phyloP scores from a whole-genome alignment of 2,888 invertebrate species.

The Chrysolina haemoptera region DNA sequence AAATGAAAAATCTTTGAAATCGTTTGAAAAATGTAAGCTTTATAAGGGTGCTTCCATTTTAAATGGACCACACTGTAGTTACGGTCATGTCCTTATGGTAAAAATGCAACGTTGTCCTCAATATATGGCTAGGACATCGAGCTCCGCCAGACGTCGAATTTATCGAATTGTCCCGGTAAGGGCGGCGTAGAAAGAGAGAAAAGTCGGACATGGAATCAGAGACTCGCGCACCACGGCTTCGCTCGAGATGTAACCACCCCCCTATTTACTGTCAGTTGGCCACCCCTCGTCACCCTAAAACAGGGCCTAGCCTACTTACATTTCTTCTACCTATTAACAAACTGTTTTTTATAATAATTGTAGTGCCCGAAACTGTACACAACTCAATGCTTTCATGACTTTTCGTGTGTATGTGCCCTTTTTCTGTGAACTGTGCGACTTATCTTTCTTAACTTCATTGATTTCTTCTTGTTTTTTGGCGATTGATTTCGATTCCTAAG shows the following conservation, averaged over 20 bases:
- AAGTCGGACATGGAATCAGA: constrained; percentile 37
- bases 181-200: constrained; percentile 40
- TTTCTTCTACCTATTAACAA: constrained; percentile 48
- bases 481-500: constrained; percentile 55
- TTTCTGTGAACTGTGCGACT: constrained; percentile 54
- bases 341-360: constrained; percentile 49
- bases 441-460: constrained; percentile 54
- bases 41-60: too few species aligned
- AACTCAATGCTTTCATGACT: constrained; percentile 46
- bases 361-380: constrained; percentile 48
- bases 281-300: constrained; percentile 56
- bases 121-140: too few species aligned
- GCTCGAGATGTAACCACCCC: constrained; percentile 58
- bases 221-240: constrained; percentile 50
- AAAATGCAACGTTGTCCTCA: too few species aligned
- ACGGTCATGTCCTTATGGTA: too few species aligned
- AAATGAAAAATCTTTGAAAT: too few species aligned
- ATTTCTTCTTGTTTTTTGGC: constrained; percentile 57
- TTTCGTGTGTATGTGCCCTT: constrained; percentile 49
- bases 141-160: constrained; percentile 26
- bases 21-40: too few species aligned
- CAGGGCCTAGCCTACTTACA: constrained; percentile 53
- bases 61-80: too few species aligned
- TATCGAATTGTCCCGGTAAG: constrained; percentile 40
- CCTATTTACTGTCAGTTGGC: constrained; percentile 60